Evolutionary conservation across 2,113 vertebrate genomes (phyloP).

Genomic region (Marmota monax): DNA sequence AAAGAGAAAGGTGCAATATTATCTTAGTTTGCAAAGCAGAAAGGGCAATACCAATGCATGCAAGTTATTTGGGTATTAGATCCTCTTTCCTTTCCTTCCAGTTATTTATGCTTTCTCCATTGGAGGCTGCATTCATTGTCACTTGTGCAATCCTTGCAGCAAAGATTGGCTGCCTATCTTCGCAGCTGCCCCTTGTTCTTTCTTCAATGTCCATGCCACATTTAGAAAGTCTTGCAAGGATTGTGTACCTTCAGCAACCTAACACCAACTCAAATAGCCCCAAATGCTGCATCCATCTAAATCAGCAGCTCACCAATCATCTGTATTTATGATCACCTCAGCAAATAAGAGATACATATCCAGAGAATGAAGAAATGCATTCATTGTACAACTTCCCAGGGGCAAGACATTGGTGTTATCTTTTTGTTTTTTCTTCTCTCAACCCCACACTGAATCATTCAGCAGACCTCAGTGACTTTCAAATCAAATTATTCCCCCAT

Average conservation of each 20-base stretch:
- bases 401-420: background rate
- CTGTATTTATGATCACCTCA: background rate
- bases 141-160: background rate
- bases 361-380: background rate
- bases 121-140: background rate
- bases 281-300: background rate
- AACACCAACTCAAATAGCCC: background rate
- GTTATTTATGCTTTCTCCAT: background rate
- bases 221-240: background rate
- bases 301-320: background rate
- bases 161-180: background rate
- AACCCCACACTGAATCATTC: background rate
- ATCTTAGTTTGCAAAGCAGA: background rate
- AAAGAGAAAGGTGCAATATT: background rate
- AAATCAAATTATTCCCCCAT: background rate
- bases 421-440: background rate
- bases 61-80: fast-evolving
- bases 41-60: background rate
- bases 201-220: background rate
- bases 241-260: background rate
- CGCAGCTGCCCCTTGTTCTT: background rate
- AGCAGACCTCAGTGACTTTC: background rate
- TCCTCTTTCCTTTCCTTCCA: background rate
- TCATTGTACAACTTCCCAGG: background rate
- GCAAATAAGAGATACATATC: background rate